Evolutionary conservation across 2,113 vertebrate genomes (phyloP).

Genomic region (Aythya baeri): DNA sequence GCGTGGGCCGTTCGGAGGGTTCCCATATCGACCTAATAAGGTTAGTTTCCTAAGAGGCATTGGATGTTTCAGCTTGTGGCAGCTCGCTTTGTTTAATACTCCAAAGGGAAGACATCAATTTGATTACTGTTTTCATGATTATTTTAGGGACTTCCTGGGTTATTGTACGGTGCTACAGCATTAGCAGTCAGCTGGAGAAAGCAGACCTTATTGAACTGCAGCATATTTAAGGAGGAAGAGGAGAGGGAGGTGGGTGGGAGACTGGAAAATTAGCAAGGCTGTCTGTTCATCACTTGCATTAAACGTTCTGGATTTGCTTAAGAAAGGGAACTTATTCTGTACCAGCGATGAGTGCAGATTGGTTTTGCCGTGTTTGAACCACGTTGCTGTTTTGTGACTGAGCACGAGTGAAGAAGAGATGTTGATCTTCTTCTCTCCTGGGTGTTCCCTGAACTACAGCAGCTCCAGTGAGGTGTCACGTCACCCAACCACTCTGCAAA

Average conservation of each 20-base stretch:
- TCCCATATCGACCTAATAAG: constrained; percentile 80
- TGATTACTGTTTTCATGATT: constrained; percentile 32
- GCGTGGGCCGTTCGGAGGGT: constrained; percentile 83
- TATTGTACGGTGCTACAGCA: neutral
- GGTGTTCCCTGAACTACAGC: constrained; percentile 8
- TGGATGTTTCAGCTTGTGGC: neutral
- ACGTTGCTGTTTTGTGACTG: neutral
- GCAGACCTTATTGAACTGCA: neutral
- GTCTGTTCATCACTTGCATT: neutral
- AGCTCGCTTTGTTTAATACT: constrained; percentile 11
- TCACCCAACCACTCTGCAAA: neutral
- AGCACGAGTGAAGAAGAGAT: neutral
- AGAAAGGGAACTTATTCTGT: neutral
- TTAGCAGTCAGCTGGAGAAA: constrained; percentile 1
- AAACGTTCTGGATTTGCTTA: neutral
- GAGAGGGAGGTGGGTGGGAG: neutral
- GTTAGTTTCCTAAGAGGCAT: constrained; percentile 60
- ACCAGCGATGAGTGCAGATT: neutral
- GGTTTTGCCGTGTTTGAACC: neutral
- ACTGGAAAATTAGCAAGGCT: neutral
- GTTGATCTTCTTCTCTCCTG: neutral
- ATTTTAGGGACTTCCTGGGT: constrained; percentile 34
- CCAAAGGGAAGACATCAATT: neutral
- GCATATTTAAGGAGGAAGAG: constrained; percentile 30
- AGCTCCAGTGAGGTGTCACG: constrained; percentile 10